Evolutionary conservation across 2,797 vertebrate species (phyloP), one percentile per base, ranked within the genome.

Genomic region (Rhynchonycteris naso): DNA sequence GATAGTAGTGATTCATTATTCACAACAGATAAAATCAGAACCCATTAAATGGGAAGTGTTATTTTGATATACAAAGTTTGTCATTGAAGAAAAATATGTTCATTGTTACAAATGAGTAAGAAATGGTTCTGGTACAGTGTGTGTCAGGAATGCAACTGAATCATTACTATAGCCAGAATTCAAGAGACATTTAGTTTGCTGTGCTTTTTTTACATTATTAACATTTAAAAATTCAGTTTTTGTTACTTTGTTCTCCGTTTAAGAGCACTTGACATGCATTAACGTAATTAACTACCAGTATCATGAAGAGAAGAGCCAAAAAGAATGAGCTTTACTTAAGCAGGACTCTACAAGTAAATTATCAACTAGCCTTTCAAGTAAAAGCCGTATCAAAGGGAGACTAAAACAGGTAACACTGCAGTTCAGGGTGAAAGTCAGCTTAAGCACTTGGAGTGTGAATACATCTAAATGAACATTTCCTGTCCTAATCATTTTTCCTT

Each of bases 1-100:
- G 90, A 75, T 84, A 90, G 94, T 80, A 61, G 24, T 18, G 38
- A 96, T 81, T 84, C 92, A 93, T 95, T 94, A 97, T 71, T 94
- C 90, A 85, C 30, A 96, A 61, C 9, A 85, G 82, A 95, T 71
- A 75, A 89, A 97, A 93, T 94, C 61, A 85, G 88, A 97, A 74
- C 52, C 52, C 54, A 63, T 92, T 89, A 94, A 63, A 86, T 43
- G 28, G 66, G 75, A 93, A 85, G 78, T 58, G 81, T 63, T 87
- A 78, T 89, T 93, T 50, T 59, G 76, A 81, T 69, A 66, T 63
- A 9, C 81, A 90, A 47, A 90, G 78, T 54, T 35, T 52, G 50
- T 21, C 81, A 95, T 82, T 72, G 81, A 93, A 84, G 88, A 83
- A 85, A 84, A 88, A 21, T 38, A 3, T 47, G 30, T 24, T 84